Conservation (phyloP, 2,888 invertebrate genomes). For the Drosophila subquinaria region DNA sequence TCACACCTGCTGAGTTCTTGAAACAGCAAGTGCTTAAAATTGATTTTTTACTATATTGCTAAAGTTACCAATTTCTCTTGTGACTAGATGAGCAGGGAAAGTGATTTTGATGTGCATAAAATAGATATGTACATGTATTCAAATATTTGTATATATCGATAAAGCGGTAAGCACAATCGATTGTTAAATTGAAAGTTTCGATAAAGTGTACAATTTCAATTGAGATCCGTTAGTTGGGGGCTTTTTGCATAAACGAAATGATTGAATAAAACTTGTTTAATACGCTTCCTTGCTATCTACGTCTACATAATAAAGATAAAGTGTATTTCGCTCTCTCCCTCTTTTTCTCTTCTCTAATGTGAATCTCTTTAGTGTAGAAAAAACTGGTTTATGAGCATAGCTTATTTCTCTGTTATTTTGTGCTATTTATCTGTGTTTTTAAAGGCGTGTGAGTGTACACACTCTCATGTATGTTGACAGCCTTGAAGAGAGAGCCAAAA, state of each 20-base stretch:
- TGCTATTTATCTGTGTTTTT: constrained; percentile 9
- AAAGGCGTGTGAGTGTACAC: not conserved
- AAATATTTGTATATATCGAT: not conserved
- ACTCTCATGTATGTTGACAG: constrained; percentile 52
- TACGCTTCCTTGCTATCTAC: constrained; percentile 39
- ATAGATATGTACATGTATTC: too few relatives aligned
- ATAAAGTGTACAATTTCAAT: constrained; percentile 1
- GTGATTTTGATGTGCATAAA: constrained; percentile 2
- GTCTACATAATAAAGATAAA: constrained; percentile 1
- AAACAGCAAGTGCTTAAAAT: too few relatives aligned
- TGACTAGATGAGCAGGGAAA: constrained; percentile 10
- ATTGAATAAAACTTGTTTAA: constrained; percentile 57
- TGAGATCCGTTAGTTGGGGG: constrained; percentile 6
- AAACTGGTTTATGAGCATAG: constrained; percentile 63
- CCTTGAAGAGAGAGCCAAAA: constrained; percentile 71
- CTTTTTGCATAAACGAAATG: constrained; percentile 29
- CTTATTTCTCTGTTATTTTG: constrained; percentile 43
- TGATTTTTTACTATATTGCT: too few relatives aligned
- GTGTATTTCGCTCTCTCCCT: constrained; percentile 7
- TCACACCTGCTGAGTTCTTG: not conserved
- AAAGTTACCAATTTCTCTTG: constrained; percentile 5
- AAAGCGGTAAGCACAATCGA: not conserved
- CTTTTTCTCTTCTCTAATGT: constrained; percentile 15
- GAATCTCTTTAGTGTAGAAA: constrained; percentile 12
- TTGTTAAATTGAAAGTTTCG: not conserved